Base-by-base conservation (phyloP, 2,888 invertebrate genomes). In the Epicampocera succincta region DNA sequence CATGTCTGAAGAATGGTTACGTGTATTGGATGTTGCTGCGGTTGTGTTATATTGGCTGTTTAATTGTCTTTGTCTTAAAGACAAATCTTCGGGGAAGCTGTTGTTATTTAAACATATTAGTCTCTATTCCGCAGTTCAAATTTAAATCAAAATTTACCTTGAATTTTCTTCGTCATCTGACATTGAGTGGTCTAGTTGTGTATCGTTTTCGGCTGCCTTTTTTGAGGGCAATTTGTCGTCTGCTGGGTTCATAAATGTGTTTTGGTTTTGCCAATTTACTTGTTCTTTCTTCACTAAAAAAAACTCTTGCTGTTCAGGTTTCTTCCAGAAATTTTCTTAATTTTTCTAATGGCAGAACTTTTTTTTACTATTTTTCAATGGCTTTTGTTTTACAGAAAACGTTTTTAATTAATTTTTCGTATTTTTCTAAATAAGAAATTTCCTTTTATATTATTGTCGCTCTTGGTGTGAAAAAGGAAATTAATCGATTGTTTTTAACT, bases 151-250 rank as follows among this genome's bases (percentile, higher is more conserved):
- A 33, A 92, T 91, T 90, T 91, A 92, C 92, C 92, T 92, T 90
- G 92, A 92, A 92, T 92, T 91, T 90, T 92, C 92, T 91, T 91
- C 92, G 89, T 90, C 89, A 86, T 88, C 88, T 74, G 84, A 83
- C 79, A 77, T 77, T 71, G 78, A 58, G 12, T 78, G 81, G 42
- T 74, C 56, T 52, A 44, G 48, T 61, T 75, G 33, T 17, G 46
- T 33, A 58, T 75, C 54, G 69, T 66, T 40, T 19, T 65, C 60
- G 42, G 42, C 15, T 52, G 65, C 75, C 72, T 72, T 72, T 40
- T 80, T 69, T 72, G 72, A 48, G 44, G 79, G 68, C 68, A 69
- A 73, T 42, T 83, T 80, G 29, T 76, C 76, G 60, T 68, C 60
- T 65, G 61, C 33, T 65, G 75, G 79, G 69, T 82, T 82, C 81